Conservation (phyloP, 2,797 vertebrate genomes). For the Zenarchopterus dispar region DNA sequence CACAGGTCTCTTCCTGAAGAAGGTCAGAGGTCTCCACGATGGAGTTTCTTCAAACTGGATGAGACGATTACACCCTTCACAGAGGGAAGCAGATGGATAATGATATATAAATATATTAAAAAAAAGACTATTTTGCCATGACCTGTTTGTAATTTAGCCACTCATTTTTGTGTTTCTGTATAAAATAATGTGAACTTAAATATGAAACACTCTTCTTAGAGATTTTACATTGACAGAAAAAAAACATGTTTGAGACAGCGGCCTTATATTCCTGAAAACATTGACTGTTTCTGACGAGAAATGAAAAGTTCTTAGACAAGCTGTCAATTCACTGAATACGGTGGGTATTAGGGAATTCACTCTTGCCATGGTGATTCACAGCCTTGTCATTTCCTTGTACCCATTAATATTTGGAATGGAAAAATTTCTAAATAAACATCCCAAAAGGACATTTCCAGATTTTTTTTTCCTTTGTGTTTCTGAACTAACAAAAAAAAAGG, state of each 20-base stretch:
- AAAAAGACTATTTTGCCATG: slow-evolving; percentile 57
- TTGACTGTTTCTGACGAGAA: slow-evolving; percentile 55
- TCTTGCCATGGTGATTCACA: slow-evolving; percentile 74
- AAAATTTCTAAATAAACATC: slow-evolving; percentile 80
- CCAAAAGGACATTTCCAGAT: slow-evolving; percentile 39
- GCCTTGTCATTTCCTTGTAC: slow-evolving; percentile 73
- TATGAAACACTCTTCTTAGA: slow-evolving; percentile 46
- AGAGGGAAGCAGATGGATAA: slow-evolving; percentile 38
- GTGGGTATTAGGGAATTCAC: slow-evolving; percentile 64
- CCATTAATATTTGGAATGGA: slow-evolving; percentile 65
- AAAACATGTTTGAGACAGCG: slow-evolving; percentile 39
- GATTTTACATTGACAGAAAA: slow-evolving; percentile 47
- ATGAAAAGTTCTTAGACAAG: slow-evolving; percentile 50
- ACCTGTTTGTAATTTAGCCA: slow-evolving; percentile 60
- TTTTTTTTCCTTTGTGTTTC: slow-evolving; percentile 16
- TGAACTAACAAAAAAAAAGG: neutral
- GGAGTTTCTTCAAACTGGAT: slow-evolving; percentile 35
- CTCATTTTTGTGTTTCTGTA: slow-evolving; percentile 70
- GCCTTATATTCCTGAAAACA: slow-evolving; percentile 69
- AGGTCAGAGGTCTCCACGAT: slow-evolving; percentile 32
- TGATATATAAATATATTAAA: slow-evolving; percentile 5
- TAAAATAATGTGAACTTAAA: slow-evolving; percentile 44
- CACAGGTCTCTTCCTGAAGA: slow-evolving; percentile 20
- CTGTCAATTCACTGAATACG: slow-evolving; percentile 39
- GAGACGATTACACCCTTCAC: slow-evolving; percentile 18